A percentile compares a stretch with the other conserved stretches of the same genome.
These are phyloP conservation scores for Ceratina calcarata DNA, from an alignment of 1,140 invertebrate genomes.

Conservation along the genomic window DNA sequence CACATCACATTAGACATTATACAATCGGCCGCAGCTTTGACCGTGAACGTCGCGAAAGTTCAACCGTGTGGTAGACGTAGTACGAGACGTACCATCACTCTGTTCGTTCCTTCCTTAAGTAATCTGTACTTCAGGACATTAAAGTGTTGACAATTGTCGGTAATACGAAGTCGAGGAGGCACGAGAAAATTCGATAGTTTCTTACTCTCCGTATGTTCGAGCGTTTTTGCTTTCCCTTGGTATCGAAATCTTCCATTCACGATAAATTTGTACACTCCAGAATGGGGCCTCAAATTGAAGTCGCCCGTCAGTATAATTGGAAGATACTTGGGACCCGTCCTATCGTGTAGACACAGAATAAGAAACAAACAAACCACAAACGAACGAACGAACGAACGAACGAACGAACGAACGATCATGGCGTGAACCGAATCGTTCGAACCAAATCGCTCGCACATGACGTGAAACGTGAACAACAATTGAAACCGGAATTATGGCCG, in stretches of 20 bases:
- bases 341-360: constrained; percentile 47
- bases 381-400: no score
- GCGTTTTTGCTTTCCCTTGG: constrained; percentile 75
- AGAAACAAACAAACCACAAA: background rate
- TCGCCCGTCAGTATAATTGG: constrained; percentile 94
- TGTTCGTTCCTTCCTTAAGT: constrained; percentile 60
- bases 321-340: constrained; percentile 80
- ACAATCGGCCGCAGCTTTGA: background rate
- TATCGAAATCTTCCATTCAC: constrained; percentile 85
- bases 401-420: no score
- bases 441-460: no score
- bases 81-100: constrained; percentile 66
- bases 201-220: constrained; percentile 61
- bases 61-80: no score
- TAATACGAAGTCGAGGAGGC: constrained; percentile 82
- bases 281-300: constrained; percentile 90
- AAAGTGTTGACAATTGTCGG: constrained; percentile 85
- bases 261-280: constrained; percentile 87
- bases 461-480: no score
- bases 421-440: no score
- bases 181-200: constrained; percentile 77
- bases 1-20: background rate
- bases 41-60: background rate
- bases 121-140: constrained; percentile 77
- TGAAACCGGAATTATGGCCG: no score